Evolutionary conservation across 2,888 invertebrate species (phyloP), one percentile per base, ranked within the genome.

Genomic region (Cerastis leucographa): DNA sequence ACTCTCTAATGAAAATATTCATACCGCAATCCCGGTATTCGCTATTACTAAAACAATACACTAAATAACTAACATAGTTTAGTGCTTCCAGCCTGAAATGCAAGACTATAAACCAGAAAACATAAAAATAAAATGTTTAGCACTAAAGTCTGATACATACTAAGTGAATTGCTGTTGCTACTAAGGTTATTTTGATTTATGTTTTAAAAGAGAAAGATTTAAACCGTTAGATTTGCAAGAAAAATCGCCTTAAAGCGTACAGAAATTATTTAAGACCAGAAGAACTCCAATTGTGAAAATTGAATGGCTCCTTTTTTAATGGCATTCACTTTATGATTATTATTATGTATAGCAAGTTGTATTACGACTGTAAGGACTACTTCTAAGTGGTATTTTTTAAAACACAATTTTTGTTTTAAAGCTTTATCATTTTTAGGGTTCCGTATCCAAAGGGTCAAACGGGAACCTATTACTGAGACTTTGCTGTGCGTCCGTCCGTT

Each of bases 11-110:
- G 42, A 56, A 81, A 73, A 81, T 81, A 83, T 81, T 81, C 29
- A 82, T 64, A 54, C 71, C 56, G 64, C 67, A 85, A 85, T 74
- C 73, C 56, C 64, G 54, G 56, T 68, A 71, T 81, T 81, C 22
- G 22, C 77, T 68, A 73, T 76, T 54, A 73, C 85, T 71, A 69
- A 83, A 81, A 71, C 81, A 85, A 73, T 73, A 40, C 67, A 40
- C 51, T 81, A 67, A 85, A 85, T 83, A 64, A 73, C 72, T 65
- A 59, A 80, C 35, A 29, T 40, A 40, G 54, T 73, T 70, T 73
- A 79, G 69, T 67, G 44, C 61, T 73, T 6, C 29, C 49, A 69
- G 4, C 6, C n/a, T 25, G 61, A n/a, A 69, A 69, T 29, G 35
- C 49, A 56, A 64, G 61, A 54, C 62, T 19, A 74, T 71, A 79